Evolutionary conservation across 2,888 invertebrate species (phyloP), one percentile per base, ranked within the genome.

Genomic region (Polydrusus tereticollis): DNA sequence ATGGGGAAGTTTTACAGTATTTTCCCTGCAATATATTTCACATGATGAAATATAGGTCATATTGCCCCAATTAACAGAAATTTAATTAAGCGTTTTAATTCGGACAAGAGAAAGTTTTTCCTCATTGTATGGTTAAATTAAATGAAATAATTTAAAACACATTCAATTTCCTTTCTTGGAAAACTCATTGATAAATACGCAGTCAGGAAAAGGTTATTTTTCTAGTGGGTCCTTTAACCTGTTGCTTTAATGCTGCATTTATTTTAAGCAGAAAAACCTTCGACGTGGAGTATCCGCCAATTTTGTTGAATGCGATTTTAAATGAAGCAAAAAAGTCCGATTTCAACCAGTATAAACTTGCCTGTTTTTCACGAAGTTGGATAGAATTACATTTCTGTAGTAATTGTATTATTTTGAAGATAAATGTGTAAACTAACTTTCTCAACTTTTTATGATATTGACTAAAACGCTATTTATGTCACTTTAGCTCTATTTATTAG

Each of bases 341-440:
- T 62, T 45, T 62, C 47, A 62, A 29, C 29, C 20, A 29, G 45
- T 29, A 50, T 6, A 60, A 62, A 45, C 33, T 47, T 29, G 29
- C 18, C 62, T 62, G 29, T 62, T 62, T 62, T 47, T 33, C 16
- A 33, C 26, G n/a, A 18, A 23, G 14, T 21, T 14, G 23, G 43
- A 59, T 59, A 59, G 47, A 62, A 47, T 29, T 62, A 62, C 26
- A 47, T 45, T 43, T 18, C 21, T 23, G 43, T 8, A 38, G 47
- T 62, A 62, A 62, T 62, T 62, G 12, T 60, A 18, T 60, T 60
- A 47, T 45, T 16, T 21, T 18, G 29, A 45, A 29, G 43, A 41
- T 62, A 62, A 43, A 59, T 59, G 59, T 41, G 41, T 38, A 57
- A 38, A 59, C 38, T 59, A 41, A 20, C 14, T 59, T 26, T n/a